These are phyloP conservation scores for Dendroctonus ponderosae DNA, from an alignment of 1,140 invertebrate species.

Conservation along the genomic window DNA sequence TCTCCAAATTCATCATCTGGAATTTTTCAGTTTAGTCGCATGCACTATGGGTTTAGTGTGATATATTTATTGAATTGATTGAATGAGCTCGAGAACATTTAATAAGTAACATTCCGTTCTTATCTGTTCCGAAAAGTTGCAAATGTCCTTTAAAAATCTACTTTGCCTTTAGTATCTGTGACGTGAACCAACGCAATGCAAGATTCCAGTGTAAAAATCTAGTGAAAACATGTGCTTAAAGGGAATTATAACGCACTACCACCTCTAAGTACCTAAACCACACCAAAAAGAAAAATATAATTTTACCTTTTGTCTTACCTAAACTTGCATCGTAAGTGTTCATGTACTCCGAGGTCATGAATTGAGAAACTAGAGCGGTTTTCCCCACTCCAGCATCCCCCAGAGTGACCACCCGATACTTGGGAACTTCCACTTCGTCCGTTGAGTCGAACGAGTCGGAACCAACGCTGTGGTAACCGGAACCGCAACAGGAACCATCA, in stretches of 20 bases:
- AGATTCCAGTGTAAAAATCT: too few species aligned
- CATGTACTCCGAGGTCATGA: conserved; percentile 93
- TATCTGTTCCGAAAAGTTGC: too few species aligned
- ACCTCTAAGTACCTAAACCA: too few species aligned
- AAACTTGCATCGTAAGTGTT: conserved; percentile 86
- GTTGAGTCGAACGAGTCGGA: conserved; percentile 56
- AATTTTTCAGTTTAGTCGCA: conserved; percentile 47
- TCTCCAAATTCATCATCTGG: conserved; percentile 89
- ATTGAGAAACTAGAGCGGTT: conserved; percentile 83
- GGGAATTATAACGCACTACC: background rate
- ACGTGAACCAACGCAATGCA: too few species aligned
- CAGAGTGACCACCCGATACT: conserved; percentile 74
- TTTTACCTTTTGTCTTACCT: conserved; percentile 58
- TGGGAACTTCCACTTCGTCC: conserved; percentile 59
- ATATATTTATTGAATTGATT: too few species aligned
- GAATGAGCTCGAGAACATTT: too few species aligned
- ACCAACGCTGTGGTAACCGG: conserved; percentile 68
- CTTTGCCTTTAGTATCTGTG: too few species aligned
- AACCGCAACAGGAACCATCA: conserved; percentile 78
- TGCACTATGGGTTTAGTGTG: too few species aligned
- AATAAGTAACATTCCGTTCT: too few species aligned
- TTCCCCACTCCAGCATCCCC: conserved; percentile 87
- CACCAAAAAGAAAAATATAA: background rate
- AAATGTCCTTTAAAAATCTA: too few species aligned
- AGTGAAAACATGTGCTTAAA: too few species aligned